Evolutionary conservation across 2,113 vertebrate genomes (phyloP).

Genomic region (Chascanopsetta lugubris): DNA sequence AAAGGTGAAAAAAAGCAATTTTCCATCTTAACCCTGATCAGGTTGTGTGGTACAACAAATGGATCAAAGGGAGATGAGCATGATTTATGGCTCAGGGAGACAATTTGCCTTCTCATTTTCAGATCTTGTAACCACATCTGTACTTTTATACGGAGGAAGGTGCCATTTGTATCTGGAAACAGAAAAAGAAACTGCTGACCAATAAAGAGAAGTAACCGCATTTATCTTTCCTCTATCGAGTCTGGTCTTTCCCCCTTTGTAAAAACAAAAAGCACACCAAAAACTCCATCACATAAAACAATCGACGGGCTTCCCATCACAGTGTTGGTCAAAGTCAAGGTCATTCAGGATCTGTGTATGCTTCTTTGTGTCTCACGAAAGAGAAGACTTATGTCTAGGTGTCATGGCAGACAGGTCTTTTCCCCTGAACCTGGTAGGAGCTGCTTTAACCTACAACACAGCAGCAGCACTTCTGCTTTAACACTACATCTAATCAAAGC

Average conservation of each 20-base stretch:
- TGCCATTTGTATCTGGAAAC: neutral
- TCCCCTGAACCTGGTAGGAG: neutral
- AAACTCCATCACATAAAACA: neutral
- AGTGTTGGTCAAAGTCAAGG: neutral
- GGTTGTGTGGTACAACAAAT: constrained; percentile 1
- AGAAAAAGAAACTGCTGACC: neutral
- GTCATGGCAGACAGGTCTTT: constrained; percentile 9
- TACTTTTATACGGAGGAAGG: neutral
- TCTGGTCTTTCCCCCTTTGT: neutral
- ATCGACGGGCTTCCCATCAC: neutral
- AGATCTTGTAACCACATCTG: neutral
- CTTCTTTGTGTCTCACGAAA: neutral
- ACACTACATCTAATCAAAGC: neutral
- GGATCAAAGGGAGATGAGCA: neutral
- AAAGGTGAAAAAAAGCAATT: constrained; percentile 37
- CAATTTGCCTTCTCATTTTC: constrained; percentile 16
- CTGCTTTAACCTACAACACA: neutral
- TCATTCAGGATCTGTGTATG: neutral
- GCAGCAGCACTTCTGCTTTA: neutral
- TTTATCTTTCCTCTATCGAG: neutral
- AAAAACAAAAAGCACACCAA: neutral
- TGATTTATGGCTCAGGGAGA: constrained; percentile 5
- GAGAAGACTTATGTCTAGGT: neutral
- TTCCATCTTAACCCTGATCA: constrained; percentile 14
- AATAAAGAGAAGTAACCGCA: no score